These are phyloP conservation scores for Cerceris rybyensis DNA, from an alignment of 2,888 invertebrate species.

Conservation along the genomic window DNA sequence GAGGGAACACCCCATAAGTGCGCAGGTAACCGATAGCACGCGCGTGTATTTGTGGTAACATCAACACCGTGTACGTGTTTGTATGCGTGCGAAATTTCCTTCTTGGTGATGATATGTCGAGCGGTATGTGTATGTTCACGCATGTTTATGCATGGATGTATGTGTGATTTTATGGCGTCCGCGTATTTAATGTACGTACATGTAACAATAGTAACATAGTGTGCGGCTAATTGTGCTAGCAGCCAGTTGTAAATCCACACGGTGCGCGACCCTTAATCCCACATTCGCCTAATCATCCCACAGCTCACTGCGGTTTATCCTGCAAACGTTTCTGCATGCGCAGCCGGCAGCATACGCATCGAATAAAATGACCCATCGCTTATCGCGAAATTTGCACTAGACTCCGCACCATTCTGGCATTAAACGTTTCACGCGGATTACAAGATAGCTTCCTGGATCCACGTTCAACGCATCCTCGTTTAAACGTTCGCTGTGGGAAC, in stretches of 20 bases:
- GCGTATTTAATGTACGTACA: constrained; percentile 5
- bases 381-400: constrained; percentile 34
- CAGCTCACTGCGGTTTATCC: constrained; percentile 52
- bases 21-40: constrained; percentile 38
- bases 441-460: constrained; percentile 20
- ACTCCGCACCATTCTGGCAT: constrained; percentile 16
- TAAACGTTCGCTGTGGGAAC: not conserved
- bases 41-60: constrained; percentile 31
- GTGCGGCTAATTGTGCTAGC: constrained; percentile 64
- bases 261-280: constrained; percentile 51
- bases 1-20: not conserved
- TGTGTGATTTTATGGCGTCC: not conserved
- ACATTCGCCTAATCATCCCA: constrained; percentile 58
- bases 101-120: constrained; percentile 69
- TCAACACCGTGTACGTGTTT: constrained; percentile 32
- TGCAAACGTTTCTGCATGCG: constrained; percentile 34
- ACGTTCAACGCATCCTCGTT: not conserved
- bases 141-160: not conserved
- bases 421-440: constrained; percentile 36
- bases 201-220: constrained; percentile 65
- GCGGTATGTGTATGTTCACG: constrained; percentile 51
- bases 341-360: constrained; percentile 3
- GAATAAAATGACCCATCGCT: constrained; percentile 44
- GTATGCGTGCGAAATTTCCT: constrained; percentile 57
- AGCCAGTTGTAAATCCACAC: constrained; percentile 61